phyloP scores from a whole-genome alignment of 2,113 vertebrate genomes.

The Donacobius atricapilla region DNA sequence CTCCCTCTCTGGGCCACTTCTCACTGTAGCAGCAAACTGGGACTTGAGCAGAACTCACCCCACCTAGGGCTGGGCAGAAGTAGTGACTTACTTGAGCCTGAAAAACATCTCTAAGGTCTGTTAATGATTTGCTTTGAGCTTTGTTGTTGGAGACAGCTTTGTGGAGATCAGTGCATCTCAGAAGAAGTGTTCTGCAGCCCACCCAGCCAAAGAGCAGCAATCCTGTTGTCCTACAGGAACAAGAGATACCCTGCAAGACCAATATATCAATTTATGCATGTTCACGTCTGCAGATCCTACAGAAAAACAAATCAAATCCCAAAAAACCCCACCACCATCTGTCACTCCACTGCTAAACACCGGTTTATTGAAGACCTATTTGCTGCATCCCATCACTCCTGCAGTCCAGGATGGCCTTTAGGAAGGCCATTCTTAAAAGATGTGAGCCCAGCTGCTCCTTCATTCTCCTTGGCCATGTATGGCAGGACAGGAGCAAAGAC shows the following conservation, averaged over 20 bases:
- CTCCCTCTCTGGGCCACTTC: neutral
- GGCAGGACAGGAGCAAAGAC: neutral
- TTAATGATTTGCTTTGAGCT: neutral
- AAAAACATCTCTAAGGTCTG: neutral
- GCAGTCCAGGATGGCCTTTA: neutral
- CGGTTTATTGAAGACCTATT: neutral
- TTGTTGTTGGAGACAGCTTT: neutral
- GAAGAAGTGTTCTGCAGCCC: neutral
- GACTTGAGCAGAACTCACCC: neutral
- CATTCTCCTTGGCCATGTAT: neutral
- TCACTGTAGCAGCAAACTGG: neutral
- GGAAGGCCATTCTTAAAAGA: neutral
- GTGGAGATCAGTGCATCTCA: neutral
- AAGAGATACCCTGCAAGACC: neutral
- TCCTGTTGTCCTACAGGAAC: neutral
- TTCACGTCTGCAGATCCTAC: neutral
- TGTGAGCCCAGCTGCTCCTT: neutral
- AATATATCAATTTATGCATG: neutral
- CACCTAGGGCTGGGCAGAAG: neutral
- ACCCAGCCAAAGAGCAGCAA: neutral
- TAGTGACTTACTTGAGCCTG: neutral
- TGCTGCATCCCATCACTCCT: neutral
- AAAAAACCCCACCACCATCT: neutral
- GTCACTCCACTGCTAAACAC: neutral
- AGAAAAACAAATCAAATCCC: neutral